Evolutionary conservation across 1,140 invertebrate genomes (phyloP).

Genomic region (Brachionus asplanchnoidis): DNA sequence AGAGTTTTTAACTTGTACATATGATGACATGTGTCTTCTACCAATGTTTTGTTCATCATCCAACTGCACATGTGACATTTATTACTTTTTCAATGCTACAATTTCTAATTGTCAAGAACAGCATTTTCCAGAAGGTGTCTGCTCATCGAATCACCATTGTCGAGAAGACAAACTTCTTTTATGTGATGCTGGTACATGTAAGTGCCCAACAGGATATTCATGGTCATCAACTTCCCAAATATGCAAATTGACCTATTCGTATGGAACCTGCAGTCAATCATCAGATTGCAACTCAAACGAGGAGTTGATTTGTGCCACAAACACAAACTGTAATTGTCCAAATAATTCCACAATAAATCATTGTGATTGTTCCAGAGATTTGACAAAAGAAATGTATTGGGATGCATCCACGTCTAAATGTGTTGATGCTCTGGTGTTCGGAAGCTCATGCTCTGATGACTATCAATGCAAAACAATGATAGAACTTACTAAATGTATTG

Average conservation of each 20-base stretch:
- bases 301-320: neutral
- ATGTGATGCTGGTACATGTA: neutral
- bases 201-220: neutral
- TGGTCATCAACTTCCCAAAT: neutral
- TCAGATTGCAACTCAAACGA: neutral
- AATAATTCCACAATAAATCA: neutral
- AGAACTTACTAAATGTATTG: neutral
- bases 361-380: neutral
- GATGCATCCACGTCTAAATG: neutral
- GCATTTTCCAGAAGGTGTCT: neutral
- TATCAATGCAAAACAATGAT: neutral
- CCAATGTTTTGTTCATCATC: conserved; percentile 1
- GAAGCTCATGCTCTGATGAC: neutral
- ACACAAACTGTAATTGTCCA: neutral
- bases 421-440: neutral
- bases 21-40: neutral
- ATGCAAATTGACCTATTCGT: neutral
- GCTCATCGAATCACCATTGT: neutral
- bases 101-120: neutral
- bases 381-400: neutral
- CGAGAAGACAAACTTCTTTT: neutral
- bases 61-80: neutral
- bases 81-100: neutral
- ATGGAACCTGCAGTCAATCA: neutral
- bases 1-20: neutral